Evolutionary conservation across 2,888 invertebrate species (phyloP).

Genomic region (Ennomos quercinarius): DNA sequence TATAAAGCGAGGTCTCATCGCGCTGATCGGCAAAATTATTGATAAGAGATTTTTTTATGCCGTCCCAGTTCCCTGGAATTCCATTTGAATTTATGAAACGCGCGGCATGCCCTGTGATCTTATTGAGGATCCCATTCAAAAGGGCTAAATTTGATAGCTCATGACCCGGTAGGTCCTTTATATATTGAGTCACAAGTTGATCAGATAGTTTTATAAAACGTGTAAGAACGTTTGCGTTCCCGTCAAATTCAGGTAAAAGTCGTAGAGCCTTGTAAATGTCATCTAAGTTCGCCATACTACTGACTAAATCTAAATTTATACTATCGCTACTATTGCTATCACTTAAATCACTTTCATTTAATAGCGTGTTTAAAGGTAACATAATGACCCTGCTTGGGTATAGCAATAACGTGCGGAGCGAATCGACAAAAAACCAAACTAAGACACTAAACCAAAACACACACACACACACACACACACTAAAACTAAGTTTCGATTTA

Average conservation of each 20-base stretch:
- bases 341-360: no score
- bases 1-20: slow-evolving; percentile 44
- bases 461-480: no score
- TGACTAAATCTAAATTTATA: no score
- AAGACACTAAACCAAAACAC: no score
- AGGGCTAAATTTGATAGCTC: not conserved
- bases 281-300: not conserved
- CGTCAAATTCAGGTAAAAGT: slow-evolving; percentile 4
- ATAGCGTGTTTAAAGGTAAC: no score
- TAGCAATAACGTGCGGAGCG: no score
- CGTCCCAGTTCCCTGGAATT: slow-evolving; percentile 37
- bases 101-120: slow-evolving; percentile 15
- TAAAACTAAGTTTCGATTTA: no score
- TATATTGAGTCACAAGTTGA: not conserved
- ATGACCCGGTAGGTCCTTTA: not conserved
- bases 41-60: slow-evolving; percentile 36
- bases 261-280: slow-evolving; percentile 3
- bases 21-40: slow-evolving; percentile 45
- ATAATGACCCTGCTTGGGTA: no score
- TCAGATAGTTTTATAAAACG: not conserved
- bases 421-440: no score
- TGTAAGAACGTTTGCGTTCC: slow-evolving; percentile 5
- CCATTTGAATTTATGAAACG: slow-evolving; percentile 33
- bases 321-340: no score
- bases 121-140: slow-evolving; percentile 18